phyloP scores from a whole-genome alignment of 2,888 invertebrate species.

The Apantesis nais region DNA sequence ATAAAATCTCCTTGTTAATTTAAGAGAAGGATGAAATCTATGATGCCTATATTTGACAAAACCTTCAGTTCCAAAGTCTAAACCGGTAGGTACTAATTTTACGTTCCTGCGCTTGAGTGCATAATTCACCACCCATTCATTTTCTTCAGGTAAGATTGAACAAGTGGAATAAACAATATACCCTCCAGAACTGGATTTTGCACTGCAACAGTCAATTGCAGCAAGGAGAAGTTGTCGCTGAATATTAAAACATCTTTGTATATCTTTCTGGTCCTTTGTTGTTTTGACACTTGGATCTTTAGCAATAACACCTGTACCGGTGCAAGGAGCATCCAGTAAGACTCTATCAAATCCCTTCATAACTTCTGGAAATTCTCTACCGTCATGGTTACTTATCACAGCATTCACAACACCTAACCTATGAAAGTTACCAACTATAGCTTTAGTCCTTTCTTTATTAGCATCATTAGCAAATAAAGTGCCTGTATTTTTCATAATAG shows the following conservation, averaged over 20 bases:
- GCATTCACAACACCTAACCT: slow-evolving; percentile 97
- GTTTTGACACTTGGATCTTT: slow-evolving; percentile 99
- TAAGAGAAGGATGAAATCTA: slow-evolving; percentile 96
- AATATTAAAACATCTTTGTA: slow-evolving; percentile 95
- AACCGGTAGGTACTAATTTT: slow-evolving; percentile 95
- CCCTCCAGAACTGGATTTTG: slow-evolving; percentile 96
- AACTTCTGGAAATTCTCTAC: slow-evolving; percentile 92
- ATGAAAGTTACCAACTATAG: slow-evolving; percentile 98
- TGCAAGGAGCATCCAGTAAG: slow-evolving; percentile 98
- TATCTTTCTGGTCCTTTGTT: slow-evolving; percentile 94
- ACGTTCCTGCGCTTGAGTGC: slow-evolving; percentile 97
- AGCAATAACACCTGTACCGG: slow-evolving; percentile 98
- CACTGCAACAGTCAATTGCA: slow-evolving; percentile 98
- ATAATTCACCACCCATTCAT: slow-evolving; percentile 98
- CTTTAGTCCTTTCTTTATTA: slow-evolving; percentile 94
- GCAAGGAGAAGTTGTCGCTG: slow-evolving; percentile 96
- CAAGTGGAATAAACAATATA: slow-evolving; percentile 99
- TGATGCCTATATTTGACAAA: slow-evolving; percentile 94
- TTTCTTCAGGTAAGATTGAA: slow-evolving; percentile 98
- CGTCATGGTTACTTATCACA: slow-evolving; percentile 95
- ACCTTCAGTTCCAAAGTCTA: slow-evolving; percentile 98
- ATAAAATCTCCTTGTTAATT: slow-evolving; percentile 95
- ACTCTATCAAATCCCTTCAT: slow-evolving; percentile 98
- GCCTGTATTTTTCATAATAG: slow-evolving; percentile 99
- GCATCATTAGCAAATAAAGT: slow-evolving; percentile 98